Evolutionary conservation across 2,113 vertebrate species (phyloP), one percentile per base, ranked within the genome.

Genomic region (Pygoscelis adeliae): DNA sequence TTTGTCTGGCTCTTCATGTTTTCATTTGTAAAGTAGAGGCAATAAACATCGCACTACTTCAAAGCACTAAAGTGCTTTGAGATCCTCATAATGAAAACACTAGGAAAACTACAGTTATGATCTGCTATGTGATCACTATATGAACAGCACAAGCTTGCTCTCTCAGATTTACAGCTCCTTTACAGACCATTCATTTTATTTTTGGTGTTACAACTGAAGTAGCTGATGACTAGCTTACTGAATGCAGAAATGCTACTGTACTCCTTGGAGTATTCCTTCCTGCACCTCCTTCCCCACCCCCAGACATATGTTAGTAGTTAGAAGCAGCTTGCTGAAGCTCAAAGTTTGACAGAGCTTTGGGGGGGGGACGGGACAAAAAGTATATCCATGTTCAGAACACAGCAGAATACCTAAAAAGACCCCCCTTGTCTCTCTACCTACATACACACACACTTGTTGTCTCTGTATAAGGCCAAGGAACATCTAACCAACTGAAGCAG

Each of bases 271-370:
- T 91, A 82, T 85, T 96, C 88, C 94, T 97, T 94, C 91, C 69
- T 69, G 71, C 72, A 81, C 56, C 96, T 92, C 86, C 87, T 53
- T 96, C 97, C 96, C 80, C 84, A 89, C 73, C 63, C 65, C 80
- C 40, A 91, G 97, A 96, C 98, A 98, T 97, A 87, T 98, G 98
- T 90, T 97, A 97, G 95, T 90, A 83, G 96, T 98, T 98, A 98
- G 84, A 74, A 96, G 61, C 76, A 94, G 96, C 86, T 91, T 95
- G 95, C 94, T 96, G 97, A 94, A 98, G 94, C 95, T 98, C 86
- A 82, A 73, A 82, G 87, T 94, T 96, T 89, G 81, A 87, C 62
- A 42, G 42, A 42, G 42, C 42, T 42, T 42, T 6, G 42, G 42
- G 42, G 42, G 42, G 42, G 42, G 14, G 26, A 53, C 56, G 50